Evolutionary conservation across 2,797 vertebrate genomes (phyloP).

Genomic region (Bradypodion ventrale): DNA sequence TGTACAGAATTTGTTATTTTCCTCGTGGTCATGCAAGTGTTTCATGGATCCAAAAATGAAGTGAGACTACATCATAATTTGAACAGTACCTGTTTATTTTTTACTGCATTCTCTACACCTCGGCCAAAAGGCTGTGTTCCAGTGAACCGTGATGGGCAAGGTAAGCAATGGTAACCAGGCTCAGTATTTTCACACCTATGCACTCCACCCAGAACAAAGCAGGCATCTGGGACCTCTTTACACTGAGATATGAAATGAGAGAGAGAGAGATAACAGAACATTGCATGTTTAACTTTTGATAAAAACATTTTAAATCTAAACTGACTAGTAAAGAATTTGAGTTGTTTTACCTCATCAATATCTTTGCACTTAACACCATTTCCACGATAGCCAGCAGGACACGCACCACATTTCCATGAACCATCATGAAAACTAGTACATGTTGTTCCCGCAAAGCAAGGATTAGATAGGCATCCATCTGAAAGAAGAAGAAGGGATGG

Average conservation of each 20-base stretch:
- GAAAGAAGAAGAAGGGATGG: conserved; percentile 24
- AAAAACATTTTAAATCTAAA: neutral
- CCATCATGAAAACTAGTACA: conserved; percentile 93
- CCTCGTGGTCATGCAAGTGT: too few species aligned
- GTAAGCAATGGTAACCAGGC: conserved; percentile 95
- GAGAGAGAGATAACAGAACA: neutral
- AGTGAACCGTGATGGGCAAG: conserved; percentile 90
- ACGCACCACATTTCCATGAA: conserved; percentile 91
- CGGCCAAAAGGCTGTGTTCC: conserved; percentile 91
- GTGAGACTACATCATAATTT: neutral
- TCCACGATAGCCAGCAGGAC: conserved; percentile 89
- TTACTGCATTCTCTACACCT: conserved; percentile 87
- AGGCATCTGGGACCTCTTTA: conserved; percentile 91
- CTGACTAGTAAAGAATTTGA: neutral
- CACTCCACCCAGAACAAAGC: conserved; percentile 86
- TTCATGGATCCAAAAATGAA: neutral
- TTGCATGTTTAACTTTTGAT: neutral
- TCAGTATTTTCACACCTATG: conserved; percentile 94
- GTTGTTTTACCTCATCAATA: conserved; percentile 87
- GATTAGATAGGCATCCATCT: conserved; percentile 97
- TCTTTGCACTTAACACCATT: conserved; percentile 90
- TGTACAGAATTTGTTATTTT: neutral
- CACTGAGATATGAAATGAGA: conserved; percentile 78
- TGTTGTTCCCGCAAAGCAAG: conserved; percentile 88
- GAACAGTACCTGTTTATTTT: conserved; percentile 89